Conservation (phyloP, 2,113 vertebrate genomes). For the Zootoca vivipara region DNA sequence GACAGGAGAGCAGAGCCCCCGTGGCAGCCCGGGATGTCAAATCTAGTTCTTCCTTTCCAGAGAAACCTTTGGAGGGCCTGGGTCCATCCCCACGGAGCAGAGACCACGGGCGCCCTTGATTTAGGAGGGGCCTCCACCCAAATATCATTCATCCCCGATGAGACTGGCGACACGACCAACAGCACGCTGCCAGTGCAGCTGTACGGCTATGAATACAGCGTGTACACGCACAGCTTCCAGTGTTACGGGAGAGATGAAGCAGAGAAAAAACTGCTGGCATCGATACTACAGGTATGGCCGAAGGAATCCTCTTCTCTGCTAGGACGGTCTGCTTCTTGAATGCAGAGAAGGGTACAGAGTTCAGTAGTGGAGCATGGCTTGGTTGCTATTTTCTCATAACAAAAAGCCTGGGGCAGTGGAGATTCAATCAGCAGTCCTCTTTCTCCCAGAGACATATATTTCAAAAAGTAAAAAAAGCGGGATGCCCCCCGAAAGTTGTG, state of each 20-base stretch:
- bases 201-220: slow-evolving; percentile 88
- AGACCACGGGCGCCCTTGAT: slow-evolving; percentile 90
- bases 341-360: neutral
- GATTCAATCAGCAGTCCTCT: neutral
- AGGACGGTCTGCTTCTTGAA: neutral
- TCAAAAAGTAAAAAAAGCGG: too few species aligned
- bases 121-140: slow-evolving; percentile 95
- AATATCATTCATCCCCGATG: slow-evolving; percentile 83
- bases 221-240: slow-evolving; percentile 93
- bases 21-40: slow-evolving; percentile 19
- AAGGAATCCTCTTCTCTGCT: neutral
- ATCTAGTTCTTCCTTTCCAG: slow-evolving; percentile 68
- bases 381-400: neutral
- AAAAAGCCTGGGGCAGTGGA: neutral
- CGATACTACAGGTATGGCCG: slow-evolving; percentile 78
- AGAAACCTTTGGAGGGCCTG: slow-evolving; percentile 86
- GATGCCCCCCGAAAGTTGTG: too few species aligned
- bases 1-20: neutral
- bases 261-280: slow-evolving; percentile 83
- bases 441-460: neutral
- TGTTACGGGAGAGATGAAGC: slow-evolving; percentile 94
- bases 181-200: slow-evolving; percentile 80
- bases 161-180: slow-evolving; percentile 34
- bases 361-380: neutral
- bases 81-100: slow-evolving; percentile 77